phyloP scores from a whole-genome alignment of 2,797 vertebrate species.

The Alcedo atthis region DNA sequence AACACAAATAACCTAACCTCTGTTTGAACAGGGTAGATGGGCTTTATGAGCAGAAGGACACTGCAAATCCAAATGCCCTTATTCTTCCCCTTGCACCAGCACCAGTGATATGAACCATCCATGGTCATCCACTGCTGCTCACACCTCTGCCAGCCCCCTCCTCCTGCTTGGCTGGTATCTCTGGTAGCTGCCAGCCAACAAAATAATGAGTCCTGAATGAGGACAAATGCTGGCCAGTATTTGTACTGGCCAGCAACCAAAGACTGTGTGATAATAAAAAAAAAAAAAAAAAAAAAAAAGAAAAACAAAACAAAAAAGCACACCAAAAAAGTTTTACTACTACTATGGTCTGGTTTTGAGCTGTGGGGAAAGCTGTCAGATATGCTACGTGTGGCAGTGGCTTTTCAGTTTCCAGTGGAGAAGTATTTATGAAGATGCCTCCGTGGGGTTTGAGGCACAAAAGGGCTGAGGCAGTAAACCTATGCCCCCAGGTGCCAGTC shows the following conservation, averaged over 20 bases:
- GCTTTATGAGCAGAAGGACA: background rate
- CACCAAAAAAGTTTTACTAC: background rate
- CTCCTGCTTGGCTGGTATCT: background rate
- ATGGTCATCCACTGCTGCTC: background rate
- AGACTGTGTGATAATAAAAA: background rate
- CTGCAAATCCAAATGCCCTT: background rate
- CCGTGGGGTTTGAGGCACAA: background rate
- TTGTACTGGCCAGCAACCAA: background rate
- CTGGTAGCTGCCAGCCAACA: background rate
- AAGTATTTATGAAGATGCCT: background rate
- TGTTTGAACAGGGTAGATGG: background rate
- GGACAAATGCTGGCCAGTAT: background rate
- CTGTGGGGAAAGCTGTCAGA: background rate
- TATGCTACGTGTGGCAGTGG: fast-evolving
- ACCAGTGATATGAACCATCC: background rate
- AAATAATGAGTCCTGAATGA: background rate
- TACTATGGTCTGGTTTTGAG: background rate
- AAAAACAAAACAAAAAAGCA: no score
- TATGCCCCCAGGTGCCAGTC: background rate
- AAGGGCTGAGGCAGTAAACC: background rate
- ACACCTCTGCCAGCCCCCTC: background rate
- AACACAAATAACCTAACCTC: background rate
- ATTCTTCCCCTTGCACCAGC: background rate
- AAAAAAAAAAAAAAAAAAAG: no score
- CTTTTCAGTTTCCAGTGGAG: background rate